Evolutionary conservation across 2,113 vertebrate species (phyloP).

Genomic region (Steatornis caripensis): DNA sequence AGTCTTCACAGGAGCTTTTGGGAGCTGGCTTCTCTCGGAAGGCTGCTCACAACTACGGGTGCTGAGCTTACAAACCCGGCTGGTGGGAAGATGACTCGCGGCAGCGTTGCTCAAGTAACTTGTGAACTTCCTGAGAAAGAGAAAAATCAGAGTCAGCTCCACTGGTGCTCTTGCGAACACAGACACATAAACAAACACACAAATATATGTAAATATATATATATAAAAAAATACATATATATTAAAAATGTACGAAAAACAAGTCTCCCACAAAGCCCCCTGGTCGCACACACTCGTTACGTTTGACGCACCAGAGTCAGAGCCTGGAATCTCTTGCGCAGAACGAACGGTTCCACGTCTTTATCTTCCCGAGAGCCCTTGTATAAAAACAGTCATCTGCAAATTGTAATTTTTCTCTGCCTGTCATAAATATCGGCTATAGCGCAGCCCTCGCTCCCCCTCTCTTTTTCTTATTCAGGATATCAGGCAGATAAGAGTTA

Average conservation of each 20-base stretch:
- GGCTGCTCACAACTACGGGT: not conserved
- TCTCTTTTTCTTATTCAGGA: slow-evolving; percentile 78
- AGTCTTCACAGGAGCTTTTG: not conserved
- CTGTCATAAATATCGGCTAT: slow-evolving; percentile 70
- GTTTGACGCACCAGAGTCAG: not conserved
- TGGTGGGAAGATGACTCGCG: accelerated
- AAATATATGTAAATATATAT: not conserved
- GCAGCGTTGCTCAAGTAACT: not conserved
- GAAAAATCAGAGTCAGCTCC: not conserved
- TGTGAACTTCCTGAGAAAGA: not conserved
- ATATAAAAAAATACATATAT: not conserved
- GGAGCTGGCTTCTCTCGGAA: not conserved
- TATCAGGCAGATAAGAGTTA: slow-evolving; percentile 89
- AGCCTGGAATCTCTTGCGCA: not conserved
- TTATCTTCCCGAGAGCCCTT: not conserved
- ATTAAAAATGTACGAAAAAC: not conserved
- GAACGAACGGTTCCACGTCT: not conserved
- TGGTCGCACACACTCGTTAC: not conserved
- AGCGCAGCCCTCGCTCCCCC: slow-evolving; percentile 23
- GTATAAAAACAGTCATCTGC: slow-evolving; percentile 53
- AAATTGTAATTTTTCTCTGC: slow-evolving; percentile 63
- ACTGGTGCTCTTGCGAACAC: not conserved
- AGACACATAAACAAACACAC: not conserved
- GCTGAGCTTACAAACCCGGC: not conserved
- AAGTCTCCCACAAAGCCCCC: not conserved